phyloP scores from a whole-genome alignment of 2,888 invertebrate species.

The Thymelicus sylvestris region DNA sequence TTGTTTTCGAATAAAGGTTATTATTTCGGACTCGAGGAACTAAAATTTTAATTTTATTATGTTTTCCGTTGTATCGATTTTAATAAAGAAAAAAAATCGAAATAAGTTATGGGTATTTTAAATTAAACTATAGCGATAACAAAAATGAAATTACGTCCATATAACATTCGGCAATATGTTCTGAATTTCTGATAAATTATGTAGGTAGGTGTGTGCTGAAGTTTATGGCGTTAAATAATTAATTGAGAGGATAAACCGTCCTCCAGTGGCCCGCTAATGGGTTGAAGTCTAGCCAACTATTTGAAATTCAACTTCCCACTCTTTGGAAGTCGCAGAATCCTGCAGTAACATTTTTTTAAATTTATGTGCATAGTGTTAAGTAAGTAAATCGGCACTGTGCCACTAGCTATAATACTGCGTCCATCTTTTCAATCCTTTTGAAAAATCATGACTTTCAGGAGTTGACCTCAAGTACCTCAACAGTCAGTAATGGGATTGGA shows the following conservation, averaged over 20 bases:
- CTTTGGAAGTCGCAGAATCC: neutral
- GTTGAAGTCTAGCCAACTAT: conserved; percentile 1
- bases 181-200: no score
- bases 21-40: neutral
- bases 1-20: neutral
- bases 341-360: neutral
- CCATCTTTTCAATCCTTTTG: neutral
- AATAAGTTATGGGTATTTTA: no score
- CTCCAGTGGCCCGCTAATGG: neutral
- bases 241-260: neutral
- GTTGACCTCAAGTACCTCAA: no score
- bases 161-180: no score
- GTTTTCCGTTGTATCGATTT: no score
- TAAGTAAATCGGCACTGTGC: neutral
- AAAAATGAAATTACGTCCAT: no score
- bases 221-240: no score
- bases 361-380: neutral
- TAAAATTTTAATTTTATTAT: no score
- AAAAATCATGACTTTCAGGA: neutral
- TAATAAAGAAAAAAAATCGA: no score
- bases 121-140: no score
- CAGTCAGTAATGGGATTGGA: no score
- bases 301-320: neutral
- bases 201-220: no score
- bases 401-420: neutral